Percentiles rank a stretch among this genome's conserved stretches.
Evolutionary conservation across 2,888 invertebrate genomes (phyloP).

Genomic region (Stictocephala bisonia): DNA sequence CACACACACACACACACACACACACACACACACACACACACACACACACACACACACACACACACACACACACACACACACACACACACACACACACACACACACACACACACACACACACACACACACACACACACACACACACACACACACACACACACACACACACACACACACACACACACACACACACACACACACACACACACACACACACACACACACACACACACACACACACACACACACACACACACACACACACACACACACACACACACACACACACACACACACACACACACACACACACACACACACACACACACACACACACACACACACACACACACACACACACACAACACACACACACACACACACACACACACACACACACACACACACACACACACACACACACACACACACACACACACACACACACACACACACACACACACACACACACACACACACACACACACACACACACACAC

Average conservation of each 20-base stretch:
- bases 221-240: slow-evolving; percentile 9
- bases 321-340: not conserved
- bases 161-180: slow-evolving; percentile 8
- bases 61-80: not conserved
- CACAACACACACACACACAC: not conserved
- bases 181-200: not conserved
- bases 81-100: not conserved
- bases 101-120: slow-evolving; percentile 9
- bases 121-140: not conserved
- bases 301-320: not conserved
- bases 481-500: not conserved
- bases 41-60: slow-evolving; percentile 6
- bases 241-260: slow-evolving; percentile 13
- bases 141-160: not conserved
- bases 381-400: slow-evolving; percentile 6
- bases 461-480: slow-evolving; percentile 4
- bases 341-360: not conserved
- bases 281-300: slow-evolving; percentile 6
- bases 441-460: slow-evolving; percentile 3
- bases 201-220: not conserved
- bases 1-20: slow-evolving; percentile 12
- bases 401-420: slow-evolving; percentile 6
- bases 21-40: not conserved
- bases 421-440: not conserved
- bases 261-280: slow-evolving; percentile 13